A percentile compares a stretch with the other conserved stretches of the same genome.
Evolutionary conservation across 2,888 invertebrate genomes (phyloP).

Genomic region (Congeria kusceri): DNA sequence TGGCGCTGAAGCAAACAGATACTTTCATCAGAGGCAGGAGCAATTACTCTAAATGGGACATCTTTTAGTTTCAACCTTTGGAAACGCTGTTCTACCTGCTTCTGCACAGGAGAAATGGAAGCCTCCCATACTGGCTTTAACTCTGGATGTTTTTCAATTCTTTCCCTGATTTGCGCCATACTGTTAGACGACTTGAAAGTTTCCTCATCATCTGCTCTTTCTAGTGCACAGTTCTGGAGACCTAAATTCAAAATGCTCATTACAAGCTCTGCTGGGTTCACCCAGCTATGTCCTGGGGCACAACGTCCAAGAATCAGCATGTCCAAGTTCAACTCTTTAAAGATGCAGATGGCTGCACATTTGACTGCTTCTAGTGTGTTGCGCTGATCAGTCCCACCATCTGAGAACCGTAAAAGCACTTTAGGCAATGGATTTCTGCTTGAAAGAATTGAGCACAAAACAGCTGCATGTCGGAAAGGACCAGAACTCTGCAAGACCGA

Average conservation of each 20-base stretch:
- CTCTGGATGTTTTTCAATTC: conserved; percentile 1
- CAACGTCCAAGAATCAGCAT: conserved; percentile 50
- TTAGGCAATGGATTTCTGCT: conserved; percentile 4
- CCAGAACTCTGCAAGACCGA: conserved; percentile 36
- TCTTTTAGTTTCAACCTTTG: conserved; percentile 29
- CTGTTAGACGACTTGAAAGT: conserved; percentile 19
- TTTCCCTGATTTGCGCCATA: conserved; percentile 26
- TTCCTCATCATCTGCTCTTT: conserved; percentile 7
- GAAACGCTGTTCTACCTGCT: conserved; percentile 19
- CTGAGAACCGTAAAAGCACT: conserved; percentile 40
- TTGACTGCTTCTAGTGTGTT: conserved; percentile 40
- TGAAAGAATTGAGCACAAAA: conserved; percentile 5
- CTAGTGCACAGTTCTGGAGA: conserved; percentile 51
- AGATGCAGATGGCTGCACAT: conserved; percentile 51
- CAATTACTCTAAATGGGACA: background rate
- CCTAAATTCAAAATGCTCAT: conserved; percentile 55
- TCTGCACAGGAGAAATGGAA: conserved; percentile 17
- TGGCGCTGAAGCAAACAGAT: conserved; percentile 28
- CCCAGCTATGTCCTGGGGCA: conserved; percentile 56
- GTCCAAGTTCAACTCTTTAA: conserved; percentile 39
- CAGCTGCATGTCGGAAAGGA: conserved; percentile 48
- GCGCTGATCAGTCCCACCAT: conserved; percentile 57
- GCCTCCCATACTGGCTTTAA: background rate
- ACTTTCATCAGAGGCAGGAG: background rate
- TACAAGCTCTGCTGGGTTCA: conserved; percentile 51